These are phyloP conservation scores for Tragulus kanchil DNA, from an alignment of 2,113 vertebrate species.

Conservation along the genomic window DNA sequence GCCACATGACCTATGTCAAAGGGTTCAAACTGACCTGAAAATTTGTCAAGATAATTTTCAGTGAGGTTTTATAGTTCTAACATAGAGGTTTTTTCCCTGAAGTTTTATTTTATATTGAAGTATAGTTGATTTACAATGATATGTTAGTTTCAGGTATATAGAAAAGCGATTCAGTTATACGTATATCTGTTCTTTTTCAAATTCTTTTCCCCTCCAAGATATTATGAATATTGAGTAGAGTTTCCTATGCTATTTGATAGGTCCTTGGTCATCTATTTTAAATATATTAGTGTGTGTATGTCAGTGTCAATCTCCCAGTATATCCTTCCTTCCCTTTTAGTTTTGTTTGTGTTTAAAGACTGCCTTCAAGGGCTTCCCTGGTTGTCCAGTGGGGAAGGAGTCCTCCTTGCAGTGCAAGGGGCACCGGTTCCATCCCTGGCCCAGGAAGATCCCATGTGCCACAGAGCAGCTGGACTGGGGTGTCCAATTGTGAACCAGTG, in stretches of 20 bases:
- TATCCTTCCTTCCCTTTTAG: neutral
- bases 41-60: conserved; percentile 51
- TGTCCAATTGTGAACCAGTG: too few relatives aligned
- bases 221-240: neutral
- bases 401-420: too few relatives aligned
- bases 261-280: neutral
- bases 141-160: neutral
- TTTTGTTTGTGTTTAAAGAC: neutral
- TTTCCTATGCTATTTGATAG: neutral
- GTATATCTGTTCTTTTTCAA: neutral
- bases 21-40: conserved; percentile 32
- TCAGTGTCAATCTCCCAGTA: neutral
- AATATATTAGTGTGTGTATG: neutral
- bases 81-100: neutral
- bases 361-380: neutral
- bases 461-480: too few relatives aligned
- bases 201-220: neutral
- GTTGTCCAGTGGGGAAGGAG: too few relatives aligned
- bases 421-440: too few relatives aligned
- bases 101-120: neutral
- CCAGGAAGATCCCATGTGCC: too few relatives aligned
- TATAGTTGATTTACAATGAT: neutral
- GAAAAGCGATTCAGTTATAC: neutral
- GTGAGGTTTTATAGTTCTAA: neutral
- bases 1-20: neutral